phyloP scores from a whole-genome alignment of 2,113 vertebrate species.

The Datnioides undecimradiatus region DNA sequence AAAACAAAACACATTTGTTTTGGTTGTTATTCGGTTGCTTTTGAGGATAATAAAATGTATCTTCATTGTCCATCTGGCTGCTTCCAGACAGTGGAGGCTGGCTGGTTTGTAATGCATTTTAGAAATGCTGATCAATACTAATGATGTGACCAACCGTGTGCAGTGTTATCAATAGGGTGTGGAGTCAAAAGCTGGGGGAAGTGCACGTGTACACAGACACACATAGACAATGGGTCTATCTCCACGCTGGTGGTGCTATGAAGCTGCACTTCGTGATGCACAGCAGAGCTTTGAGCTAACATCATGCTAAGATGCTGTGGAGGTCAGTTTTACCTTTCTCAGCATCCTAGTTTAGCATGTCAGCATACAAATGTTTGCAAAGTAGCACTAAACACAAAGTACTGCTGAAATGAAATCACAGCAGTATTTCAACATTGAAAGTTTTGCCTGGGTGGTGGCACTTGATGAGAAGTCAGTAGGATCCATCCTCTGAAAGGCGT shows the following conservation, averaged over 20 bases:
- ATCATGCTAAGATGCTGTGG: neutral
- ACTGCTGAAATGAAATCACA: too few species aligned
- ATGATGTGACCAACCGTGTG: slow-evolving; percentile 35
- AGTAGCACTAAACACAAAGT: neutral
- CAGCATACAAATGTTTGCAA: neutral
- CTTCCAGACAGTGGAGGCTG: neutral
- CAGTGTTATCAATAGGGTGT: slow-evolving; percentile 9
- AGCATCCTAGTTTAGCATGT: neutral
- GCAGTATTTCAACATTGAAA: too few species aligned
- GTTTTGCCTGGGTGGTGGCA: too few species aligned
- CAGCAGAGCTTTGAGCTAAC: neutral
- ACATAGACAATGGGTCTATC: neutral
- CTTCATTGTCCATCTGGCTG: slow-evolving; percentile 11
- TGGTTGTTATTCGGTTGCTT: neutral
- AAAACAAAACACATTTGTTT: neutral
- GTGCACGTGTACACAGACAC: neutral
- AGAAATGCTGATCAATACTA: slow-evolving; percentile 45
- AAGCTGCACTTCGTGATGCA: neutral
- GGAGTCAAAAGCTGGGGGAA: neutral
- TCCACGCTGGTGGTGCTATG: neutral
- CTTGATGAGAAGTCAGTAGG: too few species aligned
- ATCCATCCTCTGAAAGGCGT: neutral
- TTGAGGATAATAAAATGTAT: slow-evolving; percentile 39
- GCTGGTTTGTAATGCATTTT: slow-evolving; percentile 28
- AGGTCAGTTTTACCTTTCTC: too few species aligned